Evolutionary conservation across 1,140 invertebrate species (phyloP).

Genomic region (Pseudomyrmex dendroicus): DNA sequence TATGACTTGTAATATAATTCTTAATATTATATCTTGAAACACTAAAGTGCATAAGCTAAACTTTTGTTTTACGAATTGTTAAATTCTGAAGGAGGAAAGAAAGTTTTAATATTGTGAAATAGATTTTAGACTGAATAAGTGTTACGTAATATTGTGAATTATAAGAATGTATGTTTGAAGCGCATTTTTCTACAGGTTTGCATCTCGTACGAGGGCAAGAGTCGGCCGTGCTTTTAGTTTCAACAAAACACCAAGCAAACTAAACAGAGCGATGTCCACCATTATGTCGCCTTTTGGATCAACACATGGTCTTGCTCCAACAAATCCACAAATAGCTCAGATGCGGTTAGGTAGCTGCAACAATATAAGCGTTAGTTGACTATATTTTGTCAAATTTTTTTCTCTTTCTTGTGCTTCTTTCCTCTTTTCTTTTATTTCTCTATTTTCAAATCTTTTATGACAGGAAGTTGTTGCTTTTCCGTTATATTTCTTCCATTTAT

Average conservation of each 20-base stretch:
- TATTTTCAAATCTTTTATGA: conserved; percentile 50
- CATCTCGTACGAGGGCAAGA: conserved; percentile 93
- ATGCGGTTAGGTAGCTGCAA: conserved; percentile 93
- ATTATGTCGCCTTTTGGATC: conserved; percentile 96
- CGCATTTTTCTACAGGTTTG: conserved; percentile 87
- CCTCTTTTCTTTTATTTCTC: conserved; percentile 38
- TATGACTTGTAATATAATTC: no score
- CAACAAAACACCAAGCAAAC: conserved; percentile 96
- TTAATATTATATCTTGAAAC: no score
- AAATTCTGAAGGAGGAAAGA: conserved; percentile 56
- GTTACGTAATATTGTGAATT: background rate
- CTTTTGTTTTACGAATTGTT: background rate
- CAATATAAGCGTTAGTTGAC: conserved; percentile 91
- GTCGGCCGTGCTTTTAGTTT: conserved; percentile 97
- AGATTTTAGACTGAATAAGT: background rate
- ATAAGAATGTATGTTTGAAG: conserved; percentile 40
- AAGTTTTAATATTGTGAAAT: conserved; percentile 67
- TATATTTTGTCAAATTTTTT: conserved; percentile 48
- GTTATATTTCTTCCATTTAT: background rate
- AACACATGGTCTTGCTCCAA: conserved; percentile 91
- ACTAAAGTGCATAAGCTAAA: background rate
- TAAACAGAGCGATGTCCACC: conserved; percentile 97
- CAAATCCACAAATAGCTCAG: conserved; percentile 89
- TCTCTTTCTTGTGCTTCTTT: conserved; percentile 24
- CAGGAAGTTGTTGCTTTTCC: conserved; percentile 59